phyloP scores from a whole-genome alignment of 2,888 invertebrate genomes.

The Sphaerophoria taeniata region DNA sequence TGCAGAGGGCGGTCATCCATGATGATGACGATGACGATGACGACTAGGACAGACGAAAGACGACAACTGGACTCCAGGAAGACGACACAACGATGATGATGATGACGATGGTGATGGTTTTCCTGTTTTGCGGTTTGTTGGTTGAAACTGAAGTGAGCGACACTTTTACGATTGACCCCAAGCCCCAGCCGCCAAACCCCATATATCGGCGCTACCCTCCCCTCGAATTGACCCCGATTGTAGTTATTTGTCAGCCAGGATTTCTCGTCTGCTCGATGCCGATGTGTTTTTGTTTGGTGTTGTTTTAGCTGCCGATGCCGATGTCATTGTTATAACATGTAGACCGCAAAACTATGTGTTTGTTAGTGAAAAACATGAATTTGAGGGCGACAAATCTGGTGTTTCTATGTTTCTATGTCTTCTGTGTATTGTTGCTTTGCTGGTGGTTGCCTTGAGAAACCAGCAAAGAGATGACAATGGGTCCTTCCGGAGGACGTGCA shows the following conservation, averaged over 20 bases:
- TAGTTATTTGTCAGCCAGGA: conserved; percentile 59
- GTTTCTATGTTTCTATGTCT: not conserved
- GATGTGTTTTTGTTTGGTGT: conserved; percentile 54
- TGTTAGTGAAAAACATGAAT: conserved; percentile 69
- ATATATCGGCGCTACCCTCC: not conserved
- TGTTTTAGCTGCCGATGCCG: conserved; percentile 71
- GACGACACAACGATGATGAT: not conserved
- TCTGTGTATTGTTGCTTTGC: not conserved
- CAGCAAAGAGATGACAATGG: conserved; percentile 41
- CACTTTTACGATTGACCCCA: conserved; percentile 72
- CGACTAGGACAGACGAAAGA: conserved; percentile 11
- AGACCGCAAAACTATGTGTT: conserved; percentile 70
- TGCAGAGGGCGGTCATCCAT: conserved; percentile 53
- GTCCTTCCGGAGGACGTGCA: conserved; percentile 45
- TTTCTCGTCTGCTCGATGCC: not conserved
- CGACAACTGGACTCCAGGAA: not conserved
- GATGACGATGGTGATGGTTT: conserved; percentile 69
- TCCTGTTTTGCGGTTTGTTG: conserved; percentile 74
- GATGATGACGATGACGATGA: conserved; percentile 46
- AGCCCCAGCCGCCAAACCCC: conserved; percentile 8
- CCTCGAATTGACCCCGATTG: conserved; percentile 54
- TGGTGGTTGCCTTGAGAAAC: conserved; percentile 37
- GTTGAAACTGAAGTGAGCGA: conserved; percentile 73
- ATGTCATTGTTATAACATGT: conserved; percentile 70
- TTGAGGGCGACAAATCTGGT: conserved; percentile 67